Conservation (phyloP, 2,888 invertebrate genomes). For the Rotaria magnacalcarata region DNA sequence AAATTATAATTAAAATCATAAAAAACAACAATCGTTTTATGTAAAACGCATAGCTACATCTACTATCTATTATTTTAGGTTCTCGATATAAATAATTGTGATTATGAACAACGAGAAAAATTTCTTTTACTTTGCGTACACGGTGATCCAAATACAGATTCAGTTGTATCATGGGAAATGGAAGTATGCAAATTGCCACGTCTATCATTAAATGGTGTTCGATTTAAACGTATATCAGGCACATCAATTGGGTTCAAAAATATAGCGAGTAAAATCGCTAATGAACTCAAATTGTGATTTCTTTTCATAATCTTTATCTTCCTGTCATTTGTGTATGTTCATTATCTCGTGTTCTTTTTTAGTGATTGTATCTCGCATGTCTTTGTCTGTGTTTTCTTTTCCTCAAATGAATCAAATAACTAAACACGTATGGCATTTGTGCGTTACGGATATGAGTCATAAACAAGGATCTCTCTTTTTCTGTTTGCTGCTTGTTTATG, state of each 20-base stretch:
- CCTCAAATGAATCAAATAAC: conserved; percentile 14
- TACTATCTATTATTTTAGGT: background rate
- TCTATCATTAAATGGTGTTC: conserved; percentile 92
- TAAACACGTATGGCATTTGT: background rate
- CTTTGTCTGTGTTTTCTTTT: background rate
- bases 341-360: background rate
- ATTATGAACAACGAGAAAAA: conserved; percentile 96
- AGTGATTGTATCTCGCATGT: conserved; percentile 7
- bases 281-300: conserved; percentile 45
- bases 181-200: conserved; percentile 88
- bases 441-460: background rate
- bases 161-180: conserved; percentile 76
- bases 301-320: background rate
- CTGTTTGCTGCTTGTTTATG: background rate
- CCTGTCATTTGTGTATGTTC: background rate
- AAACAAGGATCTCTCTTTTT: background rate
- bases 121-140: conserved; percentile 95
- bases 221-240: conserved; percentile 66
- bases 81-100: conserved; percentile 96
- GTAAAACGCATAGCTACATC: too few relatives aligned
- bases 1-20: too few relatives aligned
- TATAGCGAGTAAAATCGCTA: conserved; percentile 46
- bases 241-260: conserved; percentile 46
- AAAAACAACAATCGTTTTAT: too few relatives aligned
- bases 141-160: conserved; percentile 96